Evolutionary conservation across 1,140 invertebrate genomes (phyloP).

Genomic region (Oreohelix idahoensis): DNA sequence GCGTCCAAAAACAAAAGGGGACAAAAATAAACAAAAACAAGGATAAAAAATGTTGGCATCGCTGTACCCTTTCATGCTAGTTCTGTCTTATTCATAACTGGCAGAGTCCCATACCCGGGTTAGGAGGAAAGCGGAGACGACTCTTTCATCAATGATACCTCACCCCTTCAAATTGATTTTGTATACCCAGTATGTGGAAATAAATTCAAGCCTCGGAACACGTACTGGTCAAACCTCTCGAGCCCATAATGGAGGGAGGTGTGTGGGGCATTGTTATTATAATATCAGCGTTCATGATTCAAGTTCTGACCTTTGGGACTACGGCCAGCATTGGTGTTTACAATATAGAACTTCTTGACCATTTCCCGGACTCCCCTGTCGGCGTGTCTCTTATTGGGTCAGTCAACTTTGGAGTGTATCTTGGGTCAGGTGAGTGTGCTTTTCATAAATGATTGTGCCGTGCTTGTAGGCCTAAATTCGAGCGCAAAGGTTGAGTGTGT

Average conservation of each 20-base stretch:
- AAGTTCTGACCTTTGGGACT: conserved; percentile 53
- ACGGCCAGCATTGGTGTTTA: conserved; percentile 54
- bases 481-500: too few relatives aligned
- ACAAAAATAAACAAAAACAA: neutral
- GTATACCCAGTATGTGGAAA: neutral
- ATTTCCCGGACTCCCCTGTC: conserved; percentile 44
- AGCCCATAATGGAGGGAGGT: conserved; percentile 46
- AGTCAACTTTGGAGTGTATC: conserved; percentile 53
- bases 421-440: conserved; percentile 51
- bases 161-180: neutral
- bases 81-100: neutral
- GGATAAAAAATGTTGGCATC: neutral
- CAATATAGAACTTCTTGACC: conserved; percentile 53
- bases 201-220: neutral
- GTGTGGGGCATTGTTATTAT: conserved; percentile 50
- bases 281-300: conserved; percentile 57
- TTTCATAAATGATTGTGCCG: neutral
- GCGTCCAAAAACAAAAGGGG: neutral
- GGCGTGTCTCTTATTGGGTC: conserved; percentile 54
- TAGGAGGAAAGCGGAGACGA: too few relatives aligned
- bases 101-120: neutral
- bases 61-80: neutral
- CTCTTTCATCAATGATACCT: neutral
- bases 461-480: too few relatives aligned
- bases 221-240: neutral